Evolutionary conservation across 2,888 invertebrate species (phyloP), one percentile per base, ranked within the genome.

Genomic region (Leucophenga montana): DNA sequence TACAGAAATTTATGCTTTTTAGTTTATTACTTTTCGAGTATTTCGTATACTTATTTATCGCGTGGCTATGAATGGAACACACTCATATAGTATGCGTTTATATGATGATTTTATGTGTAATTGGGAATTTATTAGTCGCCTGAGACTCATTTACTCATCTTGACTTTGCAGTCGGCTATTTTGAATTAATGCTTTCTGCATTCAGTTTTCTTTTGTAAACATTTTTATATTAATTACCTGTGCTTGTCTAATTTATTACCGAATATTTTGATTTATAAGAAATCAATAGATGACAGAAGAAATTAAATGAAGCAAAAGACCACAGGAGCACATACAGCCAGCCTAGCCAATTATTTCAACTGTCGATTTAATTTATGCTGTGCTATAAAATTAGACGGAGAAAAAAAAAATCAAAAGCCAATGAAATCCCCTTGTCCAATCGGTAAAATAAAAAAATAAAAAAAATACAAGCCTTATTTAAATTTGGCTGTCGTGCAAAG

Each of bases 81-180:
- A 67, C 67, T 67, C 57, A 27, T 57, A 27, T 57, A 5, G 57
- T 72, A 67, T 72, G 71, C 67, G 53, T 27, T 59, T 14, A 67
- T 61, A 9, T 39, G 61, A 22, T 14, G 31, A 53, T 65, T 62
- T 71, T 68, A 31, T 31, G 14, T 80, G 82, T 85, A 81, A 82
- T 83, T 77, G 83, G 78, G 79, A 83, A 86, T 86, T 86, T 87
- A 86, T 86, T 83, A 80, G 85, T 78, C 86, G 79, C 85, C 75
- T 72, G 86, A 87, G 86, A 87, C 83, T 79, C 84, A 85, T 85
- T 86, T 84, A 83, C 78, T 78, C 18, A 16, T 50, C 56, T 56
- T 56, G 56, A 56, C 22, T 56, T 27, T 14, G 18, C 22, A 16
- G 1, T 16, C 14, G 48, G n/a, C 44, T 48, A 64, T 64, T 64